phyloP scores from a whole-genome alignment of 2,113 vertebrate genomes.

The Dolichallabes microphthalmus region DNA sequence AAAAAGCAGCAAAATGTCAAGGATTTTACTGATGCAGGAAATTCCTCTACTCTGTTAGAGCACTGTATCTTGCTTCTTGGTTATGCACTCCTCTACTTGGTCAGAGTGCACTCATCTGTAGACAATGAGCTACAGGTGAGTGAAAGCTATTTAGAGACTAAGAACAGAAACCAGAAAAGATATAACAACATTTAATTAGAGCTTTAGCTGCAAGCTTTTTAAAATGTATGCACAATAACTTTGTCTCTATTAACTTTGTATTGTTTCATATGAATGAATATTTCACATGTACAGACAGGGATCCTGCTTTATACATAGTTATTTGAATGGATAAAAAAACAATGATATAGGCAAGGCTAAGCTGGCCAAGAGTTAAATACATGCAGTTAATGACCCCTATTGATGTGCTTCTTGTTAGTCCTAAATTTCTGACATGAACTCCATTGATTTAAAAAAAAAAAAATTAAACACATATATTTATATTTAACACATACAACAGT shows the following conservation, averaged over 20 bases:
- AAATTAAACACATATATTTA: neutral
- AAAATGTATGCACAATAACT: neutral
- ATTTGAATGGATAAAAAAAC: neutral
- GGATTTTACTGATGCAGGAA: neutral
- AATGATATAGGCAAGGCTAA: neutral
- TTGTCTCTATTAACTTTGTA: neutral
- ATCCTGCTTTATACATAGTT: neutral
- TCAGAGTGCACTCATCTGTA: too few relatives aligned
- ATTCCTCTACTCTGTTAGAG: neutral
- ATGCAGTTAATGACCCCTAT: neutral
- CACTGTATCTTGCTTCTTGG: neutral
- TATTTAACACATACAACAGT: neutral
- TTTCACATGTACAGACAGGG: neutral
- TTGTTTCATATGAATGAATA: neutral
- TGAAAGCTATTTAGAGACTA: neutral
- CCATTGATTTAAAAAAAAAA: neutral
- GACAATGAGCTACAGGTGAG: neutral
- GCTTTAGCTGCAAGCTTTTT: neutral
- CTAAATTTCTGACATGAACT: neutral
- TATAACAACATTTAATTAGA: neutral
- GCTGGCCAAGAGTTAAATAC: neutral
- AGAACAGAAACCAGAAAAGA: neutral
- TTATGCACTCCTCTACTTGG: neutral
- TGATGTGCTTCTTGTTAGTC: neutral
- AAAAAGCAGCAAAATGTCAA: neutral